Evolutionary conservation across 2,113 vertebrate species (phyloP).

Genomic region (Picathartes gymnocephalus): DNA sequence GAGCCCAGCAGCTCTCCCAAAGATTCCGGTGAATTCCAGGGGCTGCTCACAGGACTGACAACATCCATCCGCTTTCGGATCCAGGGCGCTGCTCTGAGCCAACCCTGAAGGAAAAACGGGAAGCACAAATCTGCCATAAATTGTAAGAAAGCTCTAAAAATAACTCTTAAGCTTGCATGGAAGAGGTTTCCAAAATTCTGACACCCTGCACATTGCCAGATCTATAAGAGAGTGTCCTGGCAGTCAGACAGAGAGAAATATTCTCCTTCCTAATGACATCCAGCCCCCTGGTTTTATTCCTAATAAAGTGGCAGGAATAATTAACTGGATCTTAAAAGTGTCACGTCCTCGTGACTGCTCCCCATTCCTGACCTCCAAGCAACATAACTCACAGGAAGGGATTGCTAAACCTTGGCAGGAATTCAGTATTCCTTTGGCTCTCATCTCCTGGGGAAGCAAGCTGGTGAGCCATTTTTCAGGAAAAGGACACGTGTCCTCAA

Average conservation of each 20-base stretch:
- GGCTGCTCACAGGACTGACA: neutral
- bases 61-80: neutral
- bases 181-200: neutral
- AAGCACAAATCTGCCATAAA: neutral
- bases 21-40: neutral
- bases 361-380: neutral
- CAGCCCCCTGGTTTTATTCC: neutral
- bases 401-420: neutral
- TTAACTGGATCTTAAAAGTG: slow-evolving; percentile 21
- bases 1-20: neutral
- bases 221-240: neutral
- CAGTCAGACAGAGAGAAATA: neutral
- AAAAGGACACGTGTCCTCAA: neutral
- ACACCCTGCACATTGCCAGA: neutral
- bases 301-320: neutral
- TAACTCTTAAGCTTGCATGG: neutral
- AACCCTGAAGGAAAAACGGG: neutral
- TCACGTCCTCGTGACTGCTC: neutral
- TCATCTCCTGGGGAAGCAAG: neutral
- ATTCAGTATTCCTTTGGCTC: neutral
- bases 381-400: neutral
- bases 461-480: neutral
- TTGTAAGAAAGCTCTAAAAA: neutral
- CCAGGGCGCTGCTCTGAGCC: neutral
- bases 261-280: neutral